Evolutionary conservation across 2,113 vertebrate genomes (phyloP).

Genomic region (Bos taurus): DNA sequence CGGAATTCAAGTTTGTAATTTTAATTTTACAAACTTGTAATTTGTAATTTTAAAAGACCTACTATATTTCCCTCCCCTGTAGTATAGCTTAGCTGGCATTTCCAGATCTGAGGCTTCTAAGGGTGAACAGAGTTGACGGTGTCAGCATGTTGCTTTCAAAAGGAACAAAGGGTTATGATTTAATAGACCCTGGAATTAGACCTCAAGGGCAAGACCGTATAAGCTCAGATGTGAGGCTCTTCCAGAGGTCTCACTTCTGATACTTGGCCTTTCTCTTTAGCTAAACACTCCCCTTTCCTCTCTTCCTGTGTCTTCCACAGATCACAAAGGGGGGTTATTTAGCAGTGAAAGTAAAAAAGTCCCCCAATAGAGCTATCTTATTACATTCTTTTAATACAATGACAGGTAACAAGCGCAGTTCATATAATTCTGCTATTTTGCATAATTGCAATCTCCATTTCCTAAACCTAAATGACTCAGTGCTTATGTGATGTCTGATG

Average conservation of each 20-base stretch:
- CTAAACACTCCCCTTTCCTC: not conserved
- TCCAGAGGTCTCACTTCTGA: not conserved
- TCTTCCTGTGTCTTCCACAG: not conserved
- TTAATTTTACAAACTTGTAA: not conserved
- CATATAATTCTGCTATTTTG: not conserved
- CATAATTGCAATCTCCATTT: not conserved
- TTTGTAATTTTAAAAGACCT: conserved; percentile 53
- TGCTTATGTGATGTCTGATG: not conserved
- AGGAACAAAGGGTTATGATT: conserved; percentile 9
- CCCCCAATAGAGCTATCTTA: not conserved
- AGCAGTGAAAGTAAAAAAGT: not conserved
- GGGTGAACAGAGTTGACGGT: not conserved
- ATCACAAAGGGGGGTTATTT: not conserved
- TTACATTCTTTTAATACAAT: not conserved
- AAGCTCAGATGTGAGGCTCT: not conserved
- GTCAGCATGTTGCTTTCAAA: not conserved
- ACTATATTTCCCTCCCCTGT: not conserved
- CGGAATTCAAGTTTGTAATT: conserved; percentile 51
- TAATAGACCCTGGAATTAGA: not conserved
- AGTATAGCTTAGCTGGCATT: conserved; percentile 34
- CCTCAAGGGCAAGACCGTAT: not conserved
- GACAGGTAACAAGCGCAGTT: not conserved
- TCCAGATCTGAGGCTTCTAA: not conserved
- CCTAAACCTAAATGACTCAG: not conserved
- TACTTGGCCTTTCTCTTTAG: not conserved